phyloP scores from a whole-genome alignment of 2,888 invertebrate genomes.

The Nomada ruficornis region DNA sequence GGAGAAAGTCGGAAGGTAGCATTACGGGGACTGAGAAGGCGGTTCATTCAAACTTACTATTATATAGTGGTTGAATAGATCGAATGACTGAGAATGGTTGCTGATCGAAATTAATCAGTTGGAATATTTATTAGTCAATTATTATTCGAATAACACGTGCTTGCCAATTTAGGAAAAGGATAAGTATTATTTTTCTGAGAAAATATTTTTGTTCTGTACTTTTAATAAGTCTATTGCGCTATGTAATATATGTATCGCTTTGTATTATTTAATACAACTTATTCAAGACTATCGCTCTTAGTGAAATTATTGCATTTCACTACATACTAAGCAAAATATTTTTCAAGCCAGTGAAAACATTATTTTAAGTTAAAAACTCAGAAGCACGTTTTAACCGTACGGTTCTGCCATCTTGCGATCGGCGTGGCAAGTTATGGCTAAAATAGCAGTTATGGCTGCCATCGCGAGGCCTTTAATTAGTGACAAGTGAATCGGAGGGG shows the following conservation, averaged over 20 bases:
- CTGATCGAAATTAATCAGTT: neutral
- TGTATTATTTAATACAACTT: neutral
- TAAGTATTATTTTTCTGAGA: neutral
- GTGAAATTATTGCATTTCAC: neutral
- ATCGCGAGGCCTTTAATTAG: constrained; percentile 75
- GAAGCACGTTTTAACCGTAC: neutral
- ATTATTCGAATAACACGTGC: neutral
- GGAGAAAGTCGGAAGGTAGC: neutral
- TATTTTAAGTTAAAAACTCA: constrained; percentile 13
- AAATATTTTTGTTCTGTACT: neutral
- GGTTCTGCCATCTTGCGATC: constrained; percentile 57
- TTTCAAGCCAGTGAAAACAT: neutral
- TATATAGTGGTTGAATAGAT: neutral
- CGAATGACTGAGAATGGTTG: neutral
- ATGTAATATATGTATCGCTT: neutral
- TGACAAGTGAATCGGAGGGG: constrained; percentile 76
- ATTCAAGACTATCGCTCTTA: too few relatives aligned
- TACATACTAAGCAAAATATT: neutral
- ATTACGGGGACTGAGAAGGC: neutral
- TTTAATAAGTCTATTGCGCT: neutral
- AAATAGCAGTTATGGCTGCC: constrained; percentile 78
- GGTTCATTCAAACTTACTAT: constrained; percentile 27
- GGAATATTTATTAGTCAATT: too few relatives aligned
- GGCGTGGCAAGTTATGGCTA: constrained; percentile 17
- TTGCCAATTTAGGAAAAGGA: neutral